Evolutionary conservation across 2,888 invertebrate genomes (phyloP).

Genomic region (Chloroclystis v-ata): DNA sequence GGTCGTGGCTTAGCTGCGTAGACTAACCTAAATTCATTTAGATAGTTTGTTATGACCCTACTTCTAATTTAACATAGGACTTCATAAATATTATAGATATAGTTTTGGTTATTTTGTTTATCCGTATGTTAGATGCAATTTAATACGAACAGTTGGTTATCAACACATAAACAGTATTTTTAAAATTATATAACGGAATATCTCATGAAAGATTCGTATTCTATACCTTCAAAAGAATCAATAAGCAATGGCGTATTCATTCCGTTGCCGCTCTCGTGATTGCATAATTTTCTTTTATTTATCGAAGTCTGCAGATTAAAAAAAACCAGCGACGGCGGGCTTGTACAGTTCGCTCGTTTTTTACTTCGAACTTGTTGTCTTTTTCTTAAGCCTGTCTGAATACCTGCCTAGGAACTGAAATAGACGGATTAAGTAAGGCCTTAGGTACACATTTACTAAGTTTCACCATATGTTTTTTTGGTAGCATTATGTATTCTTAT

Average conservation of each 20-base stretch:
- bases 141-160: too few species aligned
- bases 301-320: conserved; percentile 33
- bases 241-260: conserved; percentile 29
- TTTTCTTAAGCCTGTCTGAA: not conserved
- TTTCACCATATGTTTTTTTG: too few species aligned
- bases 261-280: conserved; percentile 34
- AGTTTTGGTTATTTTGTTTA: too few species aligned
- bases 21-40: not conserved
- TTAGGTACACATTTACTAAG: too few species aligned
- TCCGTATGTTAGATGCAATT: too few species aligned
- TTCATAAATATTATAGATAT: not conserved
- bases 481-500: too few species aligned
- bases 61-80: too few species aligned
- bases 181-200: too few species aligned
- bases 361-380: not conserved
- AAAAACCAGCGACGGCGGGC: conserved; percentile 39
- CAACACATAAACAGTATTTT: too few species aligned
- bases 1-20: not conserved
- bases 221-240: conserved; percentile 21
- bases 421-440: too few species aligned
- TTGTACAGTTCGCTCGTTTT: conserved; percentile 37
- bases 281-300: conserved; percentile 48
- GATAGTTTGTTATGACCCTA: too few species aligned
- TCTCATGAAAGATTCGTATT: not conserved
- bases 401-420: too few species aligned